Evolutionary conservation across 23 tunicate genomes (phyloP).

Genomic region (Phallusia fumigata): DNA sequence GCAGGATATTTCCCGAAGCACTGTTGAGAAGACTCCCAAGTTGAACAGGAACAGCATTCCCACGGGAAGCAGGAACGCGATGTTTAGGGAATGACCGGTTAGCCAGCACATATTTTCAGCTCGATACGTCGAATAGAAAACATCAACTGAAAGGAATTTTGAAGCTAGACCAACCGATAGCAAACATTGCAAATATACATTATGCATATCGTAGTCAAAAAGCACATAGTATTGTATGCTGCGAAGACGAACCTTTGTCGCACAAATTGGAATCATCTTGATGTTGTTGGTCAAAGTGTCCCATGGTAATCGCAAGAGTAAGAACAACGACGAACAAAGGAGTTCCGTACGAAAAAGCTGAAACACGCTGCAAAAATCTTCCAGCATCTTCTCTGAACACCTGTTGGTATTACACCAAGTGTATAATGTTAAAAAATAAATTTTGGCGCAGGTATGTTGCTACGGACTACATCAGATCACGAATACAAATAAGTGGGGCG

Average conservation of each 20-base stretch:
- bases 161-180: too few species aligned
- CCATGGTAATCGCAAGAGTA: not conserved
- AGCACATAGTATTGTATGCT: too few species aligned
- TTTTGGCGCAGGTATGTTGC: too few species aligned
- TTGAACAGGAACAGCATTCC: slow-evolving; percentile 37
- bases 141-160: too few species aligned
- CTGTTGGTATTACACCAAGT: not conserved
- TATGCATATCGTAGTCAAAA: too few species aligned
- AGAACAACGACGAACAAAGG: not conserved
- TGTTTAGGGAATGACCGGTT: too few species aligned
- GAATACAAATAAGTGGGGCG: too few species aligned
- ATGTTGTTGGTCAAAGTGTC: slow-evolving; percentile 3
- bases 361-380: not conserved
- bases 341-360: not conserved
- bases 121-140: not conserved
- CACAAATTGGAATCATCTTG: not conserved
- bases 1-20: slow-evolving; percentile 8
- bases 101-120: too few species aligned
- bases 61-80: slow-evolving; percentile 43
- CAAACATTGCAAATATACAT: too few species aligned
- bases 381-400: not conserved
- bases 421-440: too few species aligned
- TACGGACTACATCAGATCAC: too few species aligned
- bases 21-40: slow-evolving; percentile 9
- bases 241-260: not conserved